Evolutionary conservation across 64 coral and sea anemone species (phyloP).

Genomic region (Stichodactyla helianthus): DNA sequence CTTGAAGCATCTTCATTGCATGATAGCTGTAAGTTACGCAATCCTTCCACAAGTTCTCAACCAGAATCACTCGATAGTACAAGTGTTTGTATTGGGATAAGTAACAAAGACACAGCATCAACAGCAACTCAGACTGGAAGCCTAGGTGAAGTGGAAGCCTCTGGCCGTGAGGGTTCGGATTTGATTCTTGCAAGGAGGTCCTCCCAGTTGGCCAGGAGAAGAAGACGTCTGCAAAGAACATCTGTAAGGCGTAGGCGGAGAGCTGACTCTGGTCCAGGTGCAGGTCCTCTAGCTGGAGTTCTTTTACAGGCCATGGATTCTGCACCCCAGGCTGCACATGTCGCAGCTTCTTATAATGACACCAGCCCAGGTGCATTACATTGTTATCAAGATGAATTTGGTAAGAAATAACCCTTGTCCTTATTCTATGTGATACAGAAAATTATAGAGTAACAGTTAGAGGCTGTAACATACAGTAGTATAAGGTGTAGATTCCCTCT

Average conservation of each 20-base stretch:
- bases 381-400: conserved; percentile 82
- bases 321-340: conserved; percentile 59
- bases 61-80: conserved; percentile 89
- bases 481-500: too few relatives aligned
- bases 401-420: conserved; percentile 29
- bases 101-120: conserved; percentile 88
- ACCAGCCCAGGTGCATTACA: conserved; percentile 89
- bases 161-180: conserved; percentile 64
- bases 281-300: conserved; percentile 23
- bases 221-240: conserved; percentile 58
- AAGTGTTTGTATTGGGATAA: conserved; percentile 65
- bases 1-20: conserved; percentile 67
- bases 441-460: too few relatives aligned
- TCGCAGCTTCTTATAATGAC: conserved; percentile 87
- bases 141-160: conserved; percentile 70
- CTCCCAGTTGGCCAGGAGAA: conserved; percentile 75
- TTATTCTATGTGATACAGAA: too few relatives aligned
- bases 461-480: too few relatives aligned
- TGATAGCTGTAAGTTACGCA: conserved; percentile 37
- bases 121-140: conserved; percentile 82
- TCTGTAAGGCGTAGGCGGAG: conserved; percentile 60
- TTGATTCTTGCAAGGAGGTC: conserved; percentile 61
- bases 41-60: conserved; percentile 80
- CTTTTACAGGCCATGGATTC: conserved; percentile 56
- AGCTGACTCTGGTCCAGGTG: conserved; percentile 36